Evolutionary conservation across 1,140 invertebrate genomes (phyloP).

Genomic region (Hyposmocoma kahamanoa): DNA sequence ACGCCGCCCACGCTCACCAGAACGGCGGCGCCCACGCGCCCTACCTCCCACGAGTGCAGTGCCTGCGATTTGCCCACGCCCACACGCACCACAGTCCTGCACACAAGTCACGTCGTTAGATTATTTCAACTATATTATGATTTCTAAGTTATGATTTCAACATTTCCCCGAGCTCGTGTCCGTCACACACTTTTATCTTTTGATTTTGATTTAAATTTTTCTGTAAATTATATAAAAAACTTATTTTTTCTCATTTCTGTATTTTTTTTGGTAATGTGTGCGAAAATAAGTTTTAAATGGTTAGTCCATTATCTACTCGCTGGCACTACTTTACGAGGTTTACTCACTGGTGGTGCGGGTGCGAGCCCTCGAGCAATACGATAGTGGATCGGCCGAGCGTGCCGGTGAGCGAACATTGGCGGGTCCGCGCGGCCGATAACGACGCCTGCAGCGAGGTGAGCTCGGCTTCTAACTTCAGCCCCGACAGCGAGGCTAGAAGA

Average conservation of each 20-base stretch:
- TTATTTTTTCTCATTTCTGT: too few species aligned
- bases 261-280: too few species aligned
- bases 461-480: slow-evolving; percentile 93
- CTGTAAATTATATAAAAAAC: too few species aligned
- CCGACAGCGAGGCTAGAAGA: slow-evolving; percentile 92
- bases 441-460: slow-evolving; percentile 88
- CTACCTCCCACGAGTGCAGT: slow-evolving; percentile 88
- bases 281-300: too few species aligned
- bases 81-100: slow-evolving; percentile 93
- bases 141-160: too few species aligned
- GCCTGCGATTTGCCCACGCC: slow-evolving; percentile 94
- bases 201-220: too few species aligned
- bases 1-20: slow-evolving; percentile 91
- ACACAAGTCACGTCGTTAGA: neutral
- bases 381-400: slow-evolving; percentile 95
- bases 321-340: too few species aligned
- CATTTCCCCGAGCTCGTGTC: too few species aligned
- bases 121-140: too few species aligned
- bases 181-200: too few species aligned
- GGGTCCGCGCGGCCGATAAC: slow-evolving; percentile 85
- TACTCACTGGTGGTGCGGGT: slow-evolving; percentile 90
- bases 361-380: slow-evolving; percentile 90
- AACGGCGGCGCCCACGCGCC: slow-evolving; percentile 87
- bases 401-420: slow-evolving; percentile 92
- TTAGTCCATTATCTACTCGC: too few species aligned